Percentiles rank a stretch among this genome's conserved stretches.
Evolutionary conservation across 2,888 invertebrate genomes (phyloP).

Genomic region (Tetranychus piercei): DNA sequence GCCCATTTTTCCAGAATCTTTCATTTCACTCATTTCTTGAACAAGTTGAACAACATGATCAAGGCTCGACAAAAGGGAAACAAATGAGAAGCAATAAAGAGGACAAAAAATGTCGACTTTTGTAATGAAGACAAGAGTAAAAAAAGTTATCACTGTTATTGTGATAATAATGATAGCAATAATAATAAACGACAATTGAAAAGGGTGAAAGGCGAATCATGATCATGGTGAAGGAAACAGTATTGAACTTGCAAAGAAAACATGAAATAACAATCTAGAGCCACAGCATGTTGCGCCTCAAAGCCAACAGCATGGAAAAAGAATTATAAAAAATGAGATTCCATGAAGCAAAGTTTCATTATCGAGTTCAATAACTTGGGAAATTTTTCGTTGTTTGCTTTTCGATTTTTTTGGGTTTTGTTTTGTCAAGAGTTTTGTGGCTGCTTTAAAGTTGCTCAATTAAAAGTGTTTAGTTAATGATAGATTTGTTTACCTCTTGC

Average conservation of each 20-base stretch:
- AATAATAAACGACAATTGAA: background rate
- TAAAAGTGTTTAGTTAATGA: background rate
- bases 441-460: too few relatives aligned
- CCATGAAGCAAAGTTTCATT: background rate
- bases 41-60: background rate
- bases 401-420: background rate
- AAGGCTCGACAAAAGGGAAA: background rate
- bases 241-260: background rate
- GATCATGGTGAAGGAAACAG: background rate
- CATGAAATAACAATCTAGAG: background rate
- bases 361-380: background rate
- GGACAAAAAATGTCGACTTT: background rate
- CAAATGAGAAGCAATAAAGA: background rate
- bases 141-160: background rate
- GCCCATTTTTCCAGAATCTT: too few relatives aligned
- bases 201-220: background rate
- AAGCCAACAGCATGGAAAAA: background rate
- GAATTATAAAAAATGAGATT: background rate
- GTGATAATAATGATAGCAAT: background rate
- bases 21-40: background rate
- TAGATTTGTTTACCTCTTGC: slow-evolving; percentile 46
- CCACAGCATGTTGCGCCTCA: background rate
- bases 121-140: background rate
- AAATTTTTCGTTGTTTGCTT: background rate
- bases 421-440: too few relatives aligned